Conservation (phyloP, 37 sponge, comb jelly and placozoan genomes). For the Haliclona indistincta region DNA sequence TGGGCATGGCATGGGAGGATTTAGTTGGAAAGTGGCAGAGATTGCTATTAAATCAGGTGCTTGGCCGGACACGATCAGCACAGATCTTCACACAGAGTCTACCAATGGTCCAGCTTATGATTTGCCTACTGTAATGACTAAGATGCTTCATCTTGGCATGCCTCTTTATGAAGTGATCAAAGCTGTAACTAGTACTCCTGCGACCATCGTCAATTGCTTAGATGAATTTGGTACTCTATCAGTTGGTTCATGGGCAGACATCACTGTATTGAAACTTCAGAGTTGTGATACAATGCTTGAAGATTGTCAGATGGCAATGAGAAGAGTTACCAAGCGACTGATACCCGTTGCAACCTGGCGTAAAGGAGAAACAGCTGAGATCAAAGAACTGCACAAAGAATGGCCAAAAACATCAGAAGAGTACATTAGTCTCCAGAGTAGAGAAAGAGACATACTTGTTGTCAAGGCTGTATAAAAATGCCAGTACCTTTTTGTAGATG, state of each 20-base stretch:
- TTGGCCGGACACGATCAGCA: slow-evolving; percentile 45
- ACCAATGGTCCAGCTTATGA: slow-evolving; percentile 55
- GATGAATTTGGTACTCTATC: slow-evolving; percentile 18
- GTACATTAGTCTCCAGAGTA: not conserved
- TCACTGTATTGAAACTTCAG: slow-evolving; percentile 31
- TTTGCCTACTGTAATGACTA: slow-evolving; percentile 42
- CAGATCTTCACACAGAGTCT: slow-evolving; percentile 32
- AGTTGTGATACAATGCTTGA: slow-evolving; percentile 33
- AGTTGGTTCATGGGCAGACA: slow-evolving; percentile 30
- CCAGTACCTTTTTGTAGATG: too few relatives aligned
- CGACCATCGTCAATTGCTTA: not conserved
- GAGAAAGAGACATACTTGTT: not conserved
- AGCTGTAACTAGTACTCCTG: slow-evolving; percentile 46
- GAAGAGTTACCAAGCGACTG: slow-evolving; percentile 22
- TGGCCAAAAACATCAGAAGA: slow-evolving; percentile 5
- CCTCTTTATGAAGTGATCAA: slow-evolving; percentile 36
- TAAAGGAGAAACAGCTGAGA: slow-evolving; percentile 11
- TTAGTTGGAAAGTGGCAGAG: slow-evolving; percentile 50
- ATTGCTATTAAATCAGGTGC: not conserved
- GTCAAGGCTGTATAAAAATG: not conserved
- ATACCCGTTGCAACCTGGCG: slow-evolving; percentile 41
- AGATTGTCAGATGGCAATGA: slow-evolving; percentile 33
- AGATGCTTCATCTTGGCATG: slow-evolving; percentile 51
- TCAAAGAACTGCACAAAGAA: not conserved
- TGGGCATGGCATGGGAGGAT: slow-evolving; percentile 50